phyloP scores from a whole-genome alignment of 2,888 invertebrate species.

The Pyrocoelia pectoralis region DNA sequence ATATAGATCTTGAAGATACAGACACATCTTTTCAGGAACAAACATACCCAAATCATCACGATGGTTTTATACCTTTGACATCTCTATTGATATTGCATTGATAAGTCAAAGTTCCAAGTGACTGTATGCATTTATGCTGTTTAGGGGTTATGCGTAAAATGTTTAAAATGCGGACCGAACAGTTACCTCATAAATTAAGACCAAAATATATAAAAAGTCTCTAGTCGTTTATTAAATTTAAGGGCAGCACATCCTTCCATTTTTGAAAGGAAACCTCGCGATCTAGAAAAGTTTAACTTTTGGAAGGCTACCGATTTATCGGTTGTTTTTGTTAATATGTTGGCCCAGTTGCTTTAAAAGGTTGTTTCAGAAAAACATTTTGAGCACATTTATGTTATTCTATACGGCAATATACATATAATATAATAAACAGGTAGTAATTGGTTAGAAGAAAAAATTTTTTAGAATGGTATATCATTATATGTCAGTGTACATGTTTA shows the following conservation, averaged over 20 bases:
- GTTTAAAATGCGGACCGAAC: conserved; percentile 2
- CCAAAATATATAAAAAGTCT: conserved; percentile 2
- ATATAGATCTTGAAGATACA: not conserved
- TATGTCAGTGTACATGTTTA: no score
- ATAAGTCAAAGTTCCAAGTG: conserved; percentile 1
- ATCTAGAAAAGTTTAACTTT: conserved; percentile 2
- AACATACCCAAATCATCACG: conserved; percentile 1
- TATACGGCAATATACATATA: conserved; percentile 4
- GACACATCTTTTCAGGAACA: conserved; percentile 2
- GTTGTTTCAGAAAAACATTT: conserved; percentile 2
- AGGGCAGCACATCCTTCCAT: not conserved
- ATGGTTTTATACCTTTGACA: conserved; percentile 1
- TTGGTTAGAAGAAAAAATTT: no score
- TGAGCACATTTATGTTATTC: conserved; percentile 1
- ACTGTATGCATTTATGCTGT: conserved; percentile 1
- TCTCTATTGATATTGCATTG: not conserved
- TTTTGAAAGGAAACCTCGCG: conserved; percentile 2
- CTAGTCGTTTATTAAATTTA: not conserved
- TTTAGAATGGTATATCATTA: no score
- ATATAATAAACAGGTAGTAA: no score
- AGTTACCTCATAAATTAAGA: conserved; percentile 3
- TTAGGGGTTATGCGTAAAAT: conserved; percentile 3
- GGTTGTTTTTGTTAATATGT: conserved; percentile 2
- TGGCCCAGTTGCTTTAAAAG: conserved; percentile 4
- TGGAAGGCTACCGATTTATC: conserved; percentile 2